Percentiles rank a stretch among this genome's conserved stretches.
Conservation (phyloP, 2,113 vertebrate species). For the Saguinus imperator region DNA sequence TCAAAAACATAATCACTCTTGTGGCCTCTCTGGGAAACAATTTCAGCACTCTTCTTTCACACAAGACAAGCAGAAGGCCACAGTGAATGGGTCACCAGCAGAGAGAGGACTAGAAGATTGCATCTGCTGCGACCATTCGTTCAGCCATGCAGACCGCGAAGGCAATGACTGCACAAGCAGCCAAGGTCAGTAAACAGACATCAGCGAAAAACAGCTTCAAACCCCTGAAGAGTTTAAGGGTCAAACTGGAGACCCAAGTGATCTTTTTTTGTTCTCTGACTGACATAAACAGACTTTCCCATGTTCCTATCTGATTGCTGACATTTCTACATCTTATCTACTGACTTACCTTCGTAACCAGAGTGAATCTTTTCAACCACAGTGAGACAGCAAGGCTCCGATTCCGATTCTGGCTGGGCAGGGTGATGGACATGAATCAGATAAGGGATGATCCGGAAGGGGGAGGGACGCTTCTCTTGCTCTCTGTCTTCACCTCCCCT, state of each 20-base stretch:
- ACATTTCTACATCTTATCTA: fast-evolving
- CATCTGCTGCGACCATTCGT: background rate
- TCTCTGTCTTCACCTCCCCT: constrained; percentile 88
- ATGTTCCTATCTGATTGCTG: fast-evolving
- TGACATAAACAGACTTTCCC: background rate
- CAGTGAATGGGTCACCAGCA: background rate
- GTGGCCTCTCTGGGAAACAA: background rate
- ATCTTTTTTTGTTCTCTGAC: background rate
- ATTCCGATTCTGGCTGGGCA: constrained; percentile 78
- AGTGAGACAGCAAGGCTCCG: constrained; percentile 89
- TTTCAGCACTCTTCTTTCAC: background rate
- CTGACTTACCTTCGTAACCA: constrained; percentile 90
- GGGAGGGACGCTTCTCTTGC: constrained; percentile 85
- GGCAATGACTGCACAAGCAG: background rate
- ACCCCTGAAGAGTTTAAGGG: no score
- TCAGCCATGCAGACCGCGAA: background rate
- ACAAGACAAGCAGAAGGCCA: background rate
- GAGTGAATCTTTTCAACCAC: constrained; percentile 92
- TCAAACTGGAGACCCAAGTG: background rate
- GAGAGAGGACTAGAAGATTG: background rate
- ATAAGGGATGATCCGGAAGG: constrained; percentile 90
- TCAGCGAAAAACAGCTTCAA: background rate
- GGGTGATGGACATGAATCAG: constrained; percentile 84
- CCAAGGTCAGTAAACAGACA: fast-evolving
- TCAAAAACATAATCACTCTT: background rate